Evolutionary conservation across 2,113 vertebrate genomes (phyloP), one percentile per base, ranked within the genome.

Genomic region (Salvelinus fontinalis): DNA sequence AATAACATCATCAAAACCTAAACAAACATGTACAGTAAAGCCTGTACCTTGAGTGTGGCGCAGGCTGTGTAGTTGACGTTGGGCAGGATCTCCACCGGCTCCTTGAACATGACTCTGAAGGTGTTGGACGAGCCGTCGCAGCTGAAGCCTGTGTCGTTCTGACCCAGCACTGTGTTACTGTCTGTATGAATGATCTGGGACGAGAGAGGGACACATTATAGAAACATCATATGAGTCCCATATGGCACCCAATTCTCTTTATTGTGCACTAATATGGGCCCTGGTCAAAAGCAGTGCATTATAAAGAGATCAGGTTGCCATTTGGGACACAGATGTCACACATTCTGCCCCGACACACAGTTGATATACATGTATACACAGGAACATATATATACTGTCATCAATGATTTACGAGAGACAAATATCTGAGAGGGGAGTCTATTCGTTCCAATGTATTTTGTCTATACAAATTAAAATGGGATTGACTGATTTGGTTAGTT

Each of bases 81-180:
- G 87, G 97, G 97, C 24, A 99, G 84, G 29, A 99, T 95, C 88
- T 99, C 97, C 29, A 99, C 97, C 0, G 97, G 97, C 81, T 99
- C 97, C 87, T 98, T 99, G 86, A 99, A 99, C 97, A 99, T 99
- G 79, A 99, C 97, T 0, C 97, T 95, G 93, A 99, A 99, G 6
- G 97, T 99, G 92, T 94, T 97, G 62, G 97, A 94, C 0, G 96
- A 99, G 0, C 97, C 97, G 0, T 99, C 97, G 0, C 97, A 99
- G 93, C 97, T 99, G 94, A 99, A 99, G 2, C 97, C 97, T 0
- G 97, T 99, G 89, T 99, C 97, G 0, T 99, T 99, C 93, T 99
- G 97, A 49, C 97, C 97, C 79, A 99, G 90, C 2, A 98, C 94
- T 0, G 97, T 99, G 92, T 99, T 99, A 74, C 97, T 99, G 93